Evolutionary conservation across 2,888 invertebrate species (phyloP).

Genomic region (Dysmachus trigonus): DNA sequence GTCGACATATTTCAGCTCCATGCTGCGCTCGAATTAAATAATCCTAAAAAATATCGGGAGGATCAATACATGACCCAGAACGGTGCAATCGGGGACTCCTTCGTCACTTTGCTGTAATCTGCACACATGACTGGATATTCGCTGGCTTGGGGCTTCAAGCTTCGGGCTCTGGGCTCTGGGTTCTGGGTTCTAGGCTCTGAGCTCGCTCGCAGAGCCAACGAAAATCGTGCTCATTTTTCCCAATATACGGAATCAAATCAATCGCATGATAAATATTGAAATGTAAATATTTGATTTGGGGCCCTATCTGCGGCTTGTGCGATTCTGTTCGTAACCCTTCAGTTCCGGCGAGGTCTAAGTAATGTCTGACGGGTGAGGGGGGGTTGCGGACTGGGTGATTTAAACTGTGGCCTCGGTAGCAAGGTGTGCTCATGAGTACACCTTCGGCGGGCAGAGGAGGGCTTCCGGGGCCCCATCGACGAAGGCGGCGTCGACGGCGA

Average conservation of each 20-base stretch:
- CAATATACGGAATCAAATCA: conserved; percentile 43
- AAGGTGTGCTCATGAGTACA: neutral
- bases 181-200: neutral
- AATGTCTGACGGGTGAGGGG: no score
- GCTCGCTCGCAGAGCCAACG: neutral
- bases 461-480: neutral
- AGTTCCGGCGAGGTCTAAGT: neutral
- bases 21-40: conserved; percentile 26
- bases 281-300: conserved; percentile 48
- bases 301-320: conserved; percentile 25
- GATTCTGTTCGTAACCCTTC: neutral
- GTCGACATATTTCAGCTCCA: conserved; percentile 24
- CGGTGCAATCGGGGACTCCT: neutral
- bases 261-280: conserved; percentile 48
- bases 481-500: neutral
- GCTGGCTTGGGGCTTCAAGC: neutral
- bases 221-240: conserved; percentile 20
- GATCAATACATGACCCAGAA: conserved; percentile 35
- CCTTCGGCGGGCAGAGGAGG: neutral
- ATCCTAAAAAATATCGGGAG: conserved; percentile 35
- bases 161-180: neutral
- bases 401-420: neutral
- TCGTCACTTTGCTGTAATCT: conserved; percentile 12
- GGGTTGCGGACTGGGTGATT: neutral
- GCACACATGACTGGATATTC: conserved; percentile 21